Conservation (phyloP, 2,888 invertebrate genomes). For the Drosophila atripex region DNA sequence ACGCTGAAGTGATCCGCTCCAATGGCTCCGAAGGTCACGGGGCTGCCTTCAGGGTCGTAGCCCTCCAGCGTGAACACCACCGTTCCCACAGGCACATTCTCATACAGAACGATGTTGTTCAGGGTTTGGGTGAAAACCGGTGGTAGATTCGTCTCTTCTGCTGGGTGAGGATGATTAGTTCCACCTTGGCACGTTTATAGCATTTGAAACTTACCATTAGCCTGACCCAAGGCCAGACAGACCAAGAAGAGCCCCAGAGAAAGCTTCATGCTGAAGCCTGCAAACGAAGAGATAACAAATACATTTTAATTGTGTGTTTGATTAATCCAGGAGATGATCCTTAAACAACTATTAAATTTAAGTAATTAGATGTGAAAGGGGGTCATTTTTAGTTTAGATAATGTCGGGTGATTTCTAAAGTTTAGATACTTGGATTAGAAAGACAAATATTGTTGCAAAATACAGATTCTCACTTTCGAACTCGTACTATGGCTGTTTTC, state of each 20-base stretch:
- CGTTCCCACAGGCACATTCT: slow-evolving; percentile 91
- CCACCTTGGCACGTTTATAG: background rate
- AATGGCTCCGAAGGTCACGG: slow-evolving; percentile 88
- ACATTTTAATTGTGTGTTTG: slow-evolving; percentile 15
- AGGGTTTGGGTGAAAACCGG: slow-evolving; percentile 90
- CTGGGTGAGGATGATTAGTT: background rate
- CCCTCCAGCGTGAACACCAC: slow-evolving; percentile 91
- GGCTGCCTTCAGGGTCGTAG: slow-evolving; percentile 91
- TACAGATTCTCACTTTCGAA: background rate
- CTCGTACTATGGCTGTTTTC: slow-evolving; percentile 1
- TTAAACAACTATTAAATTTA: no score
- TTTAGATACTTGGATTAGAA: background rate
- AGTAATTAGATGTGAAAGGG: no score
- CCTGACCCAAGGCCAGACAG: slow-evolving; percentile 46
- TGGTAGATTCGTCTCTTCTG: slow-evolving; percentile 86
- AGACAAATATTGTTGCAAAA: background rate
- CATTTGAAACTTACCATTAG: slow-evolving; percentile 45
- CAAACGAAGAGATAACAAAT: slow-evolving; percentile 38
- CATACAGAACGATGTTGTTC: slow-evolving; percentile 90
- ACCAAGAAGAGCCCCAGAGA: slow-evolving; percentile 47
- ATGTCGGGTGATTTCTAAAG: background rate
- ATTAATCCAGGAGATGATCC: no score
- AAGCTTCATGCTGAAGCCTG: slow-evolving; percentile 60
- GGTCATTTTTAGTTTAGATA: no score
- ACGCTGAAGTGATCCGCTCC: slow-evolving; percentile 93